Evolutionary conservation across 1,140 invertebrate species (phyloP).

Genomic region (Chlorops oryzae): DNA sequence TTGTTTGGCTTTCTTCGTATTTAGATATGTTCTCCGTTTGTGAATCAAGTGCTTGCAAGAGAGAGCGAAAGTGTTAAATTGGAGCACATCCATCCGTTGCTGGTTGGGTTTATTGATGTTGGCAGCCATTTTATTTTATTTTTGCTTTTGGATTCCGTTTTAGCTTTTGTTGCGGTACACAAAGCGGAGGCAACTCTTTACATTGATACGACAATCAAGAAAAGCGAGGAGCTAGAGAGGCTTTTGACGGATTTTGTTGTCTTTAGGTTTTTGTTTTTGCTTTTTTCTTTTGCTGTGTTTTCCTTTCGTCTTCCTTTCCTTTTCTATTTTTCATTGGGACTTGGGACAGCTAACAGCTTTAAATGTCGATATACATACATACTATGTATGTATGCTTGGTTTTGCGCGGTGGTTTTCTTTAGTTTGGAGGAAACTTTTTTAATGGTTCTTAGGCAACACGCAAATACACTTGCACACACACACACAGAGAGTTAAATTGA

Average conservation of each 20-base stretch:
- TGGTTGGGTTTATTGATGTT: slow-evolving; percentile 17
- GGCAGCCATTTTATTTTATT: slow-evolving; percentile 31
- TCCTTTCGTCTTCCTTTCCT: not conserved
- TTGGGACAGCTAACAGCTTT: too few relatives aligned
- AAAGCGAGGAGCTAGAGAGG: too few relatives aligned
- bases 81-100: slow-evolving; percentile 37
- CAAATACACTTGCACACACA: too few relatives aligned
- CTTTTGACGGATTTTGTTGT: not conserved
- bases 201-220: not conserved
- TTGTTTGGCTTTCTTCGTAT: not conserved
- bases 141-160: too few relatives aligned
- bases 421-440: too few relatives aligned
- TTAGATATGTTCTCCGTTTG: not conserved
- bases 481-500: too few relatives aligned
- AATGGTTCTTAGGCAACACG: too few relatives aligned
- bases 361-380: too few relatives aligned
- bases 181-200: not conserved
- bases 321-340: too few relatives aligned
- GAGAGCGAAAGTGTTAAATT: slow-evolving; percentile 45
- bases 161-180: too few relatives aligned
- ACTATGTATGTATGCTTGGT: too few relatives aligned
- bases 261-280: not conserved
- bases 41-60: slow-evolving; percentile 23
- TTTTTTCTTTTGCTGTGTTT: slow-evolving; percentile 6
- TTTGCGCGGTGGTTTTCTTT: too few relatives aligned